Evolutionary conservation across 2,113 vertebrate species (phyloP).

Genomic region (Sialia sialis): DNA sequence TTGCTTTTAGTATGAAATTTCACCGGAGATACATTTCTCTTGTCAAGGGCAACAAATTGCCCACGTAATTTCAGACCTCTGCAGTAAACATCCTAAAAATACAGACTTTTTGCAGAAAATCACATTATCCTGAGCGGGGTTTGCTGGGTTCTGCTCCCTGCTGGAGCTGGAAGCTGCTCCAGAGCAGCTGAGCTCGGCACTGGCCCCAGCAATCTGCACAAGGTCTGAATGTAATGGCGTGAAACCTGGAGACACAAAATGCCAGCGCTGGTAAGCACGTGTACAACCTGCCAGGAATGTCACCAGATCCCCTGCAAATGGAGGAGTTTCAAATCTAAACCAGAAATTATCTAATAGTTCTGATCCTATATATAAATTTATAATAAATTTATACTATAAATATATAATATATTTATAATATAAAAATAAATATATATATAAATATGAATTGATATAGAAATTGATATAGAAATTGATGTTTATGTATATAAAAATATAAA

Average conservation of each 20-base stretch:
- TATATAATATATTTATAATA: too few relatives aligned
- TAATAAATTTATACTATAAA: too few relatives aligned
- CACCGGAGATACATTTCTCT: not conserved
- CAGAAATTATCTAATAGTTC: not conserved
- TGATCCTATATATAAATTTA: too few relatives aligned
- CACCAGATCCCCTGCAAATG: accelerated
- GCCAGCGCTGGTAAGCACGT: not conserved
- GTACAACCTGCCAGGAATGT: not conserved
- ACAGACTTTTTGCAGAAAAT: not conserved
- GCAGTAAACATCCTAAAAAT: conserved; percentile 11
- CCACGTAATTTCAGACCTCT: not conserved
- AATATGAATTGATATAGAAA: too few relatives aligned
- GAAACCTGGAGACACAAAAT: not conserved
- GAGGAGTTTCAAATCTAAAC: not conserved
- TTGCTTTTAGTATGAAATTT: not conserved
- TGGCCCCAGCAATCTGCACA: conserved; percentile 9
- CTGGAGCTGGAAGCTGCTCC: not conserved
- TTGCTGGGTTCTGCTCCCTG: not conserved
- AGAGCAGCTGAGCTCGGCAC: not conserved
- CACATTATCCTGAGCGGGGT: not conserved
- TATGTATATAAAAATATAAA: too few relatives aligned
- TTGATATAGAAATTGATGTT: too few relatives aligned
- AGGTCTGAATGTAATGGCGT: accelerated
- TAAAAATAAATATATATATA: too few relatives aligned
- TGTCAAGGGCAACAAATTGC: not conserved